A percentile compares a stretch with the other conserved stretches of the same genome.
Conservation (phyloP, 2,888 invertebrate species). For the Aphodius granarius region DNA sequence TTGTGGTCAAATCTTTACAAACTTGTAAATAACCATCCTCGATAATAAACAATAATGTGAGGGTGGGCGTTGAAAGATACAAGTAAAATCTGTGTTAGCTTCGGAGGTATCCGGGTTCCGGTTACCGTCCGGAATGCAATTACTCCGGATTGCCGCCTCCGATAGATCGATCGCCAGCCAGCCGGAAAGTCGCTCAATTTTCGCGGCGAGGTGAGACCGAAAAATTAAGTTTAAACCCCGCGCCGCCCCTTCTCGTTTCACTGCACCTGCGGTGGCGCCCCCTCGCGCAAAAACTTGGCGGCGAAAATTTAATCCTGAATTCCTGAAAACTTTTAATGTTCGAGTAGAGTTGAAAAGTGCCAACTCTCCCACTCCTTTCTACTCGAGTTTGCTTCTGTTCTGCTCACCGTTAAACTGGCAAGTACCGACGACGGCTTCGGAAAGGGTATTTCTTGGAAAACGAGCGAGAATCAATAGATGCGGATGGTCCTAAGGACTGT, state of each 20-base stretch:
- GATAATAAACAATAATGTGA: too few relatives aligned
- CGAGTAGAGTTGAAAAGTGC: constrained; percentile 16
- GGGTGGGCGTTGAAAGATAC: neutral
- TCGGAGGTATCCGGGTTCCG: neutral
- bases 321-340: constrained; percentile 25
- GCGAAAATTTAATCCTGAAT: constrained; percentile 25
- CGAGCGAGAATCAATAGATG: neutral
- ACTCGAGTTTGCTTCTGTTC: neutral
- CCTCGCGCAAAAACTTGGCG: constrained; percentile 15
- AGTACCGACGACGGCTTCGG: neutral
- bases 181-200: constrained; percentile 16
- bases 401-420: neutral
- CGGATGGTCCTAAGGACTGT: neutral
- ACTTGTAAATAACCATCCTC: too few relatives aligned
- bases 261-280: neutral
- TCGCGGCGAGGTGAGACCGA: constrained; percentile 16
- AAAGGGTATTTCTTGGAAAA: neutral
- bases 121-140: neutral
- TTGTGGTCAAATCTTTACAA: too few relatives aligned
- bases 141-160: neutral
- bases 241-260: neutral
- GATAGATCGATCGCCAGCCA: neutral
- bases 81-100: neutral
- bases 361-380: neutral
- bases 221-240: constrained; percentile 29